These are phyloP conservation scores for Hemibagrus wyckioides DNA, from an alignment of 2,113 vertebrate genomes.

Conservation along the genomic window DNA sequence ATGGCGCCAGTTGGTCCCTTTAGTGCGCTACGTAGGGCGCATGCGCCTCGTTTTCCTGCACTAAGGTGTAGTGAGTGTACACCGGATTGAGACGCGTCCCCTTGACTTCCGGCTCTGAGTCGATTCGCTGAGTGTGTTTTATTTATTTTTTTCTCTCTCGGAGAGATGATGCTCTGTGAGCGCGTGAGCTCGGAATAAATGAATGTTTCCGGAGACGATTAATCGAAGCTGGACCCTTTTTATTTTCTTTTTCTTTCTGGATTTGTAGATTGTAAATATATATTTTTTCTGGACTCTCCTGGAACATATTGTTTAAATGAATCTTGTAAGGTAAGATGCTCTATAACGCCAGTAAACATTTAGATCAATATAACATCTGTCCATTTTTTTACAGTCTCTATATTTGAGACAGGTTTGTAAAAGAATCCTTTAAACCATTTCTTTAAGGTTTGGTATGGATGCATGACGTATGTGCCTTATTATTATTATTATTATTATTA, in stretches of 20 bases:
- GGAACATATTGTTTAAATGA: constrained; percentile 76
- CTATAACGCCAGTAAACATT: not conserved
- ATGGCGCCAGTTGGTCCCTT: no score
- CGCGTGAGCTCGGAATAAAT: not conserved
- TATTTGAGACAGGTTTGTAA: not conserved
- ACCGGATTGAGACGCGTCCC: not conserved
- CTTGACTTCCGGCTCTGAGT: not conserved
- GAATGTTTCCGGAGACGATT: not conserved
- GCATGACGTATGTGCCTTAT: not conserved
- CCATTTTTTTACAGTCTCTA: not conserved
- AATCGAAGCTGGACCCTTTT: constrained; percentile 27
- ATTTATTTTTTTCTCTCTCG: not conserved
- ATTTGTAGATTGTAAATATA: not conserved
- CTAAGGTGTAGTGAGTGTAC: not conserved
- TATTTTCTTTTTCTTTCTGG: not conserved
- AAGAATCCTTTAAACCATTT: not conserved
- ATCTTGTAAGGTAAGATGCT: constrained; percentile 74
- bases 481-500: not conserved
- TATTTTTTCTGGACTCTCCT: constrained; percentile 22
- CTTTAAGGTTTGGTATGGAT: not conserved
- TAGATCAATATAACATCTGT: not conserved
- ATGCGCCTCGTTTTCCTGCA: not conserved
- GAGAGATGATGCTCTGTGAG: not conserved
- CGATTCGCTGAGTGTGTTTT: not conserved
- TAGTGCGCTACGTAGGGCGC: not conserved